Conservation (phyloP, 2,888 invertebrate species). For the Melanostoma mellinum region DNA sequence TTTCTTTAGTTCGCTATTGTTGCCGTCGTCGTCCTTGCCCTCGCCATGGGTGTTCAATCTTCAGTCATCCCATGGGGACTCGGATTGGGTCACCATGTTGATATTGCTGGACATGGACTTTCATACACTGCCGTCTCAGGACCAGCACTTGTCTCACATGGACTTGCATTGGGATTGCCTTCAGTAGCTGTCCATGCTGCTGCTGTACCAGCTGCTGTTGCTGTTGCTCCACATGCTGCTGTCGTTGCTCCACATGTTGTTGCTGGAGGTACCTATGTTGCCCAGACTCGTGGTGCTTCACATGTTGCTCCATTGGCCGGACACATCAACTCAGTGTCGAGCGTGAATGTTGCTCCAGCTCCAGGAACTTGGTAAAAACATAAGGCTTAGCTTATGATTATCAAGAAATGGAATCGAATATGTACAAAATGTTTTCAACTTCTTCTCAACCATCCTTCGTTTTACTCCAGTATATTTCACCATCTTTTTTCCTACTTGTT, state of each 20-base stretch:
- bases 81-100: conserved; percentile 55
- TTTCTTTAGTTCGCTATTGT: conserved; percentile 58
- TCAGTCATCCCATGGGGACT: conserved; percentile 63
- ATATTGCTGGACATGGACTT: conserved; percentile 66
- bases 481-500: no score
- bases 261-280: conserved; percentile 79
- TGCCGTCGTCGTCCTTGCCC: conserved; percentile 70
- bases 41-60: conserved; percentile 69
- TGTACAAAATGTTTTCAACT: no score
- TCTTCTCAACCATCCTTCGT: no score
- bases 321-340: conserved; percentile 80
- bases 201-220: conserved; percentile 48
- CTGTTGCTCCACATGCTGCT: conserved; percentile 47
- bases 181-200: conserved; percentile 59
- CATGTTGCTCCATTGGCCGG: conserved; percentile 81
- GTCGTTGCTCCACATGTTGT: conserved; percentile 60
- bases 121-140: conserved; percentile 70
- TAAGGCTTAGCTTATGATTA: no score
- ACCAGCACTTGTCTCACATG: conserved; percentile 60
- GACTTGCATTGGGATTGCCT: conserved; percentile 48
- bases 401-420: no score
- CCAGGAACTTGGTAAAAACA: conserved; percentile 78
- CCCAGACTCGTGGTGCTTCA: conserved; percentile 81
- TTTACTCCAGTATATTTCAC: no score
- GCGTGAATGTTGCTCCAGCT: conserved; percentile 80